These are phyloP conservation scores for Heliconius cydno DNA, from an alignment of 2,888 invertebrate genomes.

Conservation along the genomic window DNA sequence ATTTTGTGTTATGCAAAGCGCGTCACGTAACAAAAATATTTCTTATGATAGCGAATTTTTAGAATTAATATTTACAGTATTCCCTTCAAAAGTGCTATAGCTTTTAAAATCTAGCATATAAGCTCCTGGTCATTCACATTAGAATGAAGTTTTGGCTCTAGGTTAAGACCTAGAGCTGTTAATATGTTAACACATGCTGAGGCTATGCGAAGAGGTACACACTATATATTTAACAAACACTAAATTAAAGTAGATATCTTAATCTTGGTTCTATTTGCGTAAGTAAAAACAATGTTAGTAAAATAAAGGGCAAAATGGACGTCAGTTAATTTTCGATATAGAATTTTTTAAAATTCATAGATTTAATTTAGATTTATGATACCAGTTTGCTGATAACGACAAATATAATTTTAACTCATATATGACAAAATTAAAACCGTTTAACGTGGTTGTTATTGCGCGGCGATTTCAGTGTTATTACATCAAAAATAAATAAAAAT, in stretches of 20 bases:
- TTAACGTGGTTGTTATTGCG: conserved; percentile 42
- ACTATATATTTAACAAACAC: conserved; percentile 2
- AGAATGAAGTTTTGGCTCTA: conserved; percentile 16
- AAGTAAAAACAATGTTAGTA: not conserved
- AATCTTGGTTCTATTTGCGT: not conserved
- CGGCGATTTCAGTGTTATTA: conserved; percentile 48
- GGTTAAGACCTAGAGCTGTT: not conserved
- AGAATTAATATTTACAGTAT: conserved; percentile 30
- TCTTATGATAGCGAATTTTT: conserved; percentile 41
- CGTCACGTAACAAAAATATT: conserved; percentile 30
- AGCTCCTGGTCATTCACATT: not conserved
- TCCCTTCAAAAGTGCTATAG: conserved; percentile 26
- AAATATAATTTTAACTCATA: not conserved
- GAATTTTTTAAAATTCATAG: not conserved
- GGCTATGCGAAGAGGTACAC: conserved; percentile 26
- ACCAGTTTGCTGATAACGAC: conserved; percentile 2
- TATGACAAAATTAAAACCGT: not conserved
- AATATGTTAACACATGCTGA: not conserved
- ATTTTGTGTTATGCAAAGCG: conserved; percentile 37
- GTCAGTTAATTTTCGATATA: not conserved
- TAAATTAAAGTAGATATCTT: not conserved
- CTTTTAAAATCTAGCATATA: conserved; percentile 16
- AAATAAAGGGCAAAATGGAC: not conserved
- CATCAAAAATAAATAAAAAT: conserved; percentile 15
- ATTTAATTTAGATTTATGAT: not conserved